A percentile compares a stretch with the other conserved stretches of the same genome.
These are phyloP conservation scores for western clawed frog (Xenopus tropicalis) DNA, from an alignment of 2,113 vertebrate genomes.

Conservation along the genomic window DNA sequence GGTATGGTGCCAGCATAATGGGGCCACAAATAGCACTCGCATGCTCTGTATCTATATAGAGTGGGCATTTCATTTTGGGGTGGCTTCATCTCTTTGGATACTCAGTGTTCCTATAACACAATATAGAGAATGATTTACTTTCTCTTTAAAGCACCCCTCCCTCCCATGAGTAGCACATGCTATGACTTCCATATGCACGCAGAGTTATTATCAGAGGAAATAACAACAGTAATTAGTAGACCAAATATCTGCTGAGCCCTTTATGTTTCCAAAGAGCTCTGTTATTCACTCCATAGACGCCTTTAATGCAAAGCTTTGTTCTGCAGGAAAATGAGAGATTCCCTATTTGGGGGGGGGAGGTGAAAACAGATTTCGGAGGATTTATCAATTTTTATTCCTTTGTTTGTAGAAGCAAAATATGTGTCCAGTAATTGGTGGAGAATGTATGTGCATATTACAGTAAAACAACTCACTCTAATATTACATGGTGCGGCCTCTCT, in stretches of 20 bases:
- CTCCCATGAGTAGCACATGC: no score
- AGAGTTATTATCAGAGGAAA: background rate
- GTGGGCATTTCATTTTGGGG: no score
- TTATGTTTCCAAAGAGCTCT: background rate
- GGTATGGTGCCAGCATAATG: no score
- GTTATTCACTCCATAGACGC: background rate
- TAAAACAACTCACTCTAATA: constrained; percentile 44
- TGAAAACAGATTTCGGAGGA: constrained; percentile 1
- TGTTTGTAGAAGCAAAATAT: constrained; percentile 11
- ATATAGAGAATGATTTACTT: no score
- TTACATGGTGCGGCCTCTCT: constrained; percentile 47
- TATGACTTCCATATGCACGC: background rate
- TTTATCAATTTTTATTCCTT: constrained; percentile 23
- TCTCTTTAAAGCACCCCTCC: no score
- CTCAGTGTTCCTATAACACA: no score
- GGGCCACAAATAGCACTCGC: no score
- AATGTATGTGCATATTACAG: constrained; percentile 50
- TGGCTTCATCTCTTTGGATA: no score
- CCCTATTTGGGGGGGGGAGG: background rate
- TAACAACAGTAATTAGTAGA: background rate
- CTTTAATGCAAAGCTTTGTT: background rate
- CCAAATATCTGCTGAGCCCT: background rate
- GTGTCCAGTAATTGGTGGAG: constrained; percentile 44
- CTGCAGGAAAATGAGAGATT: background rate
- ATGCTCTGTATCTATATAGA: no score